phyloP scores from a whole-genome alignment of 2,888 invertebrate species.

The Polymixis lichenea region DNA sequence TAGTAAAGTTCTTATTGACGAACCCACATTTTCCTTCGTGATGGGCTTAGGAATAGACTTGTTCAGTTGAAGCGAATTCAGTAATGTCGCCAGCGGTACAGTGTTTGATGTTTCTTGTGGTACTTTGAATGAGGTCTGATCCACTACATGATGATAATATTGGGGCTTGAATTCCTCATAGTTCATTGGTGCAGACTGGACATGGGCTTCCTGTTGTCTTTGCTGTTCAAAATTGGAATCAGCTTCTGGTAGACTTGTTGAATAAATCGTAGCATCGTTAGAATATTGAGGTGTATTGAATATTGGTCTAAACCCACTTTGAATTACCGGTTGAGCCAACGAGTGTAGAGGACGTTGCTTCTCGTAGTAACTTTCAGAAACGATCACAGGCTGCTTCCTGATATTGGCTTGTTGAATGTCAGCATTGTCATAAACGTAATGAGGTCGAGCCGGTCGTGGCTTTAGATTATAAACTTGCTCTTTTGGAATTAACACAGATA shows the following conservation, averaged over 20 bases:
- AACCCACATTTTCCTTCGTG: conserved; percentile 94
- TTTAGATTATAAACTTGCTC: conserved; percentile 79
- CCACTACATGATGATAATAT: conserved; percentile 80
- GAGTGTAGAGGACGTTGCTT: conserved; percentile 74
- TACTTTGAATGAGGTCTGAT: conserved; percentile 72
- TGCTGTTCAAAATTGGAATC: conserved; percentile 68
- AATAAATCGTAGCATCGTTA: conserved; percentile 73
- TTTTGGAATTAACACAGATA: conserved; percentile 72
- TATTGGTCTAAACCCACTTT: conserved; percentile 86
- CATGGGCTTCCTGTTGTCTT: conserved; percentile 69
- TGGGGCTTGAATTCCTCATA: conserved; percentile 72
- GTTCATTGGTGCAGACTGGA: conserved; percentile 69
- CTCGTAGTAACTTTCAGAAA: conserved; percentile 86
- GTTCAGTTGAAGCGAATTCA: conserved; percentile 93
- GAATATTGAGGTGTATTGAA: conserved; percentile 68
- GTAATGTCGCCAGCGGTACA: conserved; percentile 87
- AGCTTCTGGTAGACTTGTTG: conserved; percentile 67
- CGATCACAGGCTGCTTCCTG: conserved; percentile 78
- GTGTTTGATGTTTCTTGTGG: conserved; percentile 72
- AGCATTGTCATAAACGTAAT: conserved; percentile 76
- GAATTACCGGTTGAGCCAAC: conserved; percentile 77
- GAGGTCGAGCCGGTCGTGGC: conserved; percentile 79
- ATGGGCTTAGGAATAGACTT: conserved; percentile 94
- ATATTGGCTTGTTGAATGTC: conserved; percentile 70
- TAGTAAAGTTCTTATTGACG: conserved; percentile 94